These are phyloP conservation scores for Artemisiospiza belli DNA, from an alignment of 2,113 vertebrate species.

Conservation along the genomic window DNA sequence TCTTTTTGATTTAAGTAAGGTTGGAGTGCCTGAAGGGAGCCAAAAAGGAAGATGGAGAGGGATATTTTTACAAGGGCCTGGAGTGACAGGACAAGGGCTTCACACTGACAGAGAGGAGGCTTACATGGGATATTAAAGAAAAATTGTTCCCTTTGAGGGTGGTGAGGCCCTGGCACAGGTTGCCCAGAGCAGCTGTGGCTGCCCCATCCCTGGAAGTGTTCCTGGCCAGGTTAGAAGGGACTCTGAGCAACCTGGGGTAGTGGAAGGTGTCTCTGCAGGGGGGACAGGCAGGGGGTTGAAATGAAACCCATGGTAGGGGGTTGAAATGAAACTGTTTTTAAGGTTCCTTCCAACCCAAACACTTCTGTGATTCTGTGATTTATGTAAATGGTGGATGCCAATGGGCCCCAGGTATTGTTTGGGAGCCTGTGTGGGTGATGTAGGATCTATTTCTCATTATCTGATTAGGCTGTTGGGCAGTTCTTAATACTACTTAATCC, in stretches of 20 bases:
- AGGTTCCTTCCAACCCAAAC: background rate
- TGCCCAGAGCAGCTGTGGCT: background rate
- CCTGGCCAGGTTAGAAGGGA: fast-evolving
- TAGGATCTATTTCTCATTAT: background rate
- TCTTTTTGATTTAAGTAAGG: background rate
- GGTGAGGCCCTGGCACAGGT: fast-evolving
- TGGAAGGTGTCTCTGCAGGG: background rate
- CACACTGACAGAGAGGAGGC: fast-evolving
- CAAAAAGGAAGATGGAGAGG: background rate
- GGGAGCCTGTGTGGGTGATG: background rate
- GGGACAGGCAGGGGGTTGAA: background rate
- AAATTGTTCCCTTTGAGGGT: background rate
- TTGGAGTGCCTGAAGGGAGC: background rate
- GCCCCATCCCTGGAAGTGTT: fast-evolving
- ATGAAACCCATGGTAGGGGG: background rate
- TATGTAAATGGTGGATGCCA: background rate
- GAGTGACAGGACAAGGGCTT: background rate
- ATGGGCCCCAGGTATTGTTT: background rate
- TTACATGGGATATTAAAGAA: background rate
- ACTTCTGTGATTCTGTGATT: background rate
- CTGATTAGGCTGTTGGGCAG: background rate
- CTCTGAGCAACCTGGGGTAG: fast-evolving
- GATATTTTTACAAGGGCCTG: background rate
- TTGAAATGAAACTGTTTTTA: background rate
- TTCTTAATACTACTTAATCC: background rate